Percentiles rank a stretch among this genome's conserved stretches.
These are phyloP conservation scores for Tychaedon coryphoeus DNA, from an alignment of 2,113 vertebrate species.

Conservation along the genomic window DNA sequence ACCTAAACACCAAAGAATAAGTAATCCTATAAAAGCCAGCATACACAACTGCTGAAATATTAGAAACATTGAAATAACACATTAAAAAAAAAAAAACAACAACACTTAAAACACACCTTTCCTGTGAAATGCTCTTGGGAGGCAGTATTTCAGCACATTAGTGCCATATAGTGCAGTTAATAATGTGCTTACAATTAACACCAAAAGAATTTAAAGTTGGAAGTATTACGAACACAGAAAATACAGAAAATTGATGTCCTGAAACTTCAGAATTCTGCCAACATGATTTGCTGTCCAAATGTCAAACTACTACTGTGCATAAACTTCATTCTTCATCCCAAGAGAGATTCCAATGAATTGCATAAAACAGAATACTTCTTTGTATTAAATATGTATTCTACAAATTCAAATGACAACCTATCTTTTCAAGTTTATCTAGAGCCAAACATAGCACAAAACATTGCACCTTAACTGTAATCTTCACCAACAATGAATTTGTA, in stretches of 20 bases:
- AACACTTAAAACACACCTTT: not conserved
- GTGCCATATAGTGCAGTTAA: not conserved
- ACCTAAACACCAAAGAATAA: not conserved
- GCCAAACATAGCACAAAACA: not conserved
- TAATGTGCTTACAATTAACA: not conserved
- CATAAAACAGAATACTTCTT: not conserved
- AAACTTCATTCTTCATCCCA: not conserved
- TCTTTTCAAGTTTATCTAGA: not conserved
- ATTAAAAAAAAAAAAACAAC: not conserved
- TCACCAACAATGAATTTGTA: not conserved
- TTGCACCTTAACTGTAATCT: not conserved
- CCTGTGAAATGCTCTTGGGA: not conserved
- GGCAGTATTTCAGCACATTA: not conserved
- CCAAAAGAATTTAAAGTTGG: not conserved
- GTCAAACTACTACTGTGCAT: not conserved
- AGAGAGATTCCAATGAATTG: not conserved
- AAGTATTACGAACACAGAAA: not conserved
- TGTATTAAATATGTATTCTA: not conserved
- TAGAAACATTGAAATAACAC: not conserved
- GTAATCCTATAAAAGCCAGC: not conserved
- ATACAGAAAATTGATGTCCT: not conserved
- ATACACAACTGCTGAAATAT: not conserved
- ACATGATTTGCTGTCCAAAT: not conserved
- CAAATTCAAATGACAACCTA: not conserved
- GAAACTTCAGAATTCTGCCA: not conserved